A percentile compares a stretch with the other conserved stretches of the same genome.
phyloP scores from a whole-genome alignment of 2,888 invertebrate species.

The Hemithea aestivaria region DNA sequence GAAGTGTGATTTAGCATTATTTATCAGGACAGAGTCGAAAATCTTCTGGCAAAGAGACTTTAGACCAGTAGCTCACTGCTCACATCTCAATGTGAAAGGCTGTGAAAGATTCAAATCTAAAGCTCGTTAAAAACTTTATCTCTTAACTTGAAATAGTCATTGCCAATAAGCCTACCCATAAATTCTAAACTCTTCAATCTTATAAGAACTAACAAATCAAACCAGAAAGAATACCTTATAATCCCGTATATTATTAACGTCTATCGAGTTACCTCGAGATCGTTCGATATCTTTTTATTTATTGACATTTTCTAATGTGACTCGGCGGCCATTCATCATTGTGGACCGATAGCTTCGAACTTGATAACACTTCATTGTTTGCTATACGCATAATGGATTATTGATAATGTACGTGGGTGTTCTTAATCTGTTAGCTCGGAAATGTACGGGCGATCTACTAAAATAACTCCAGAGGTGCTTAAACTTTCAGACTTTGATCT shows the following conservation, averaged over 20 bases:
- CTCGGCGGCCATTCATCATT: constrained; percentile 65
- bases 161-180: too few relatives aligned
- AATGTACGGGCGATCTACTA: constrained; percentile 60
- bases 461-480: constrained; percentile 31
- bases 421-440: constrained; percentile 58
- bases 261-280: constrained; percentile 37
- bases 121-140: too few relatives aligned
- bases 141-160: too few relatives aligned
- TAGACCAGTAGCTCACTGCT: too few relatives aligned
- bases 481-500: constrained; percentile 9
- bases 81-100: too few relatives aligned
- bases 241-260: constrained; percentile 7
- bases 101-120: too few relatives aligned
- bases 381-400: constrained; percentile 74
- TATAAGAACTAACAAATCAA: constrained; percentile 1
- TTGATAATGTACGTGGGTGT: constrained; percentile 77
- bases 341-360: constrained; percentile 48
- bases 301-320: constrained; percentile 77
- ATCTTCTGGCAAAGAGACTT: too few relatives aligned
- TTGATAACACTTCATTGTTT: constrained; percentile 74
- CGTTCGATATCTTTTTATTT: constrained; percentile 74
- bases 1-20: too few relatives aligned
- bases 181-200: background rate
- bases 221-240: background rate
- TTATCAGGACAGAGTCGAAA: too few relatives aligned